Evolutionary conservation across 2,113 vertebrate genomes (phyloP).

Genomic region (Rutilus rutilus): DNA sequence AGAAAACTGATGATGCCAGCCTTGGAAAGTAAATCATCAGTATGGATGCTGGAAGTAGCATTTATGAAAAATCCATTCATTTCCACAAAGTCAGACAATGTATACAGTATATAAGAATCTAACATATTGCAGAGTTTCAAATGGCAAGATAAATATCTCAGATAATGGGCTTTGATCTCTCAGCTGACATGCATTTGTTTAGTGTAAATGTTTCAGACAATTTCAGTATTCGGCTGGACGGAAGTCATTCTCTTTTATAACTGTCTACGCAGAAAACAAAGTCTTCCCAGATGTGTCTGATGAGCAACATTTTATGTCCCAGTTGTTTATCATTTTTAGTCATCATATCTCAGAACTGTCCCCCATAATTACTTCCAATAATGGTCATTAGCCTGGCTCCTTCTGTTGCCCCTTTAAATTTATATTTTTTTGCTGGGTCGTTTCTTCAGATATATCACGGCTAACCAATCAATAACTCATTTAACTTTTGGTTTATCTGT

Average conservation of each 20-base stretch:
- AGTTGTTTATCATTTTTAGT: background rate
- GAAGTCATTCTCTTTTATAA: conserved; percentile 32
- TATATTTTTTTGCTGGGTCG: conserved; percentile 1
- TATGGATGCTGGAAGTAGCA: background rate
- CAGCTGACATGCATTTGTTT: conserved; percentile 62
- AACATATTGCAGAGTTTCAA: background rate
- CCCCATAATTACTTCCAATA: background rate
- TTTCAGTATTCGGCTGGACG: conserved; percentile 45
- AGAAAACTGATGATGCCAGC: background rate
- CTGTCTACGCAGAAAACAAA: conserved; percentile 50
- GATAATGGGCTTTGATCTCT: conserved; percentile 35
- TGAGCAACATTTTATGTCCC: background rate
- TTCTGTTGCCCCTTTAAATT: conserved; percentile 13
- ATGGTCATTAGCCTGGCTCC: conserved; percentile 10
- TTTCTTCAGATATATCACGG: conserved; percentile 14
- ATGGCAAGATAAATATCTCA: conserved; percentile 7
- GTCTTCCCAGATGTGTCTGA: conserved; percentile 2
- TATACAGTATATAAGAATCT: background rate
- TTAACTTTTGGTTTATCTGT: conserved; percentile 35
- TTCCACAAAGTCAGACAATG: background rate
- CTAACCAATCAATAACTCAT: conserved; percentile 47
- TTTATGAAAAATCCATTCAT: background rate
- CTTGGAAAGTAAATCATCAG: background rate
- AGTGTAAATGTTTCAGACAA: conserved; percentile 59
- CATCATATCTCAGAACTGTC: conserved; percentile 4